Percentiles rank a stretch among this genome's conserved stretches.
Conservation (phyloP, 2,888 invertebrate genomes). For the Abscondita cerata region DNA sequence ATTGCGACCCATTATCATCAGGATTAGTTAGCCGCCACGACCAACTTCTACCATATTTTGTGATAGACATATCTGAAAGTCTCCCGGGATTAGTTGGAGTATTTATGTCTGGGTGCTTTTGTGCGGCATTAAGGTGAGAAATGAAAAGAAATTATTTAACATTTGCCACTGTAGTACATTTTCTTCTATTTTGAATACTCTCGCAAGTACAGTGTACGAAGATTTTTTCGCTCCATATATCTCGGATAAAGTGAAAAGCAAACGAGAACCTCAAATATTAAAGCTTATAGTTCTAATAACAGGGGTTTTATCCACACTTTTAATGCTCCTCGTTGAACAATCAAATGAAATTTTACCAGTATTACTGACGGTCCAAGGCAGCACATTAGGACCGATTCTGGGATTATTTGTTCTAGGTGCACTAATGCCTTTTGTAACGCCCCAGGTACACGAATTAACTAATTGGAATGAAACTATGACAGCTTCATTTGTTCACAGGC, state of each 20-base stretch:
- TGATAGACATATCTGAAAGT: slow-evolving; percentile 71
- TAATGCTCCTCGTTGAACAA: slow-evolving; percentile 66
- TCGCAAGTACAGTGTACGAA: slow-evolving; percentile 67
- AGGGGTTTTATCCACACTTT: slow-evolving; percentile 61
- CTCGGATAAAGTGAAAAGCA: slow-evolving; percentile 60
- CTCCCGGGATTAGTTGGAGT: slow-evolving; percentile 76
- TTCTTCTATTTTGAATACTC: slow-evolving; percentile 57
- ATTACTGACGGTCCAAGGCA: slow-evolving; percentile 66
- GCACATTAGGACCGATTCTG: slow-evolving; percentile 69
- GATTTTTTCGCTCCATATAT: slow-evolving; percentile 65
- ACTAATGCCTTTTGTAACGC: slow-evolving; percentile 68
- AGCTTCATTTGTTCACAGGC: slow-evolving; percentile 12
- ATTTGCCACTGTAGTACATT: background rate
- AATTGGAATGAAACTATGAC: too few relatives aligned
- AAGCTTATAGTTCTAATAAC: slow-evolving; percentile 63
- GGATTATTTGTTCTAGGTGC: slow-evolving; percentile 72
- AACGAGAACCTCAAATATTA: slow-evolving; percentile 64
- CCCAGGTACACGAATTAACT: slow-evolving; percentile 57
- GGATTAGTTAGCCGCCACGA: slow-evolving; percentile 65
- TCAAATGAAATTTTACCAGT: slow-evolving; percentile 72
- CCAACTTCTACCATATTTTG: slow-evolving; percentile 71
- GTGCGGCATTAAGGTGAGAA: slow-evolving; percentile 70
- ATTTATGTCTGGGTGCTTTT: slow-evolving; percentile 77
- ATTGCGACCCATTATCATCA: slow-evolving; percentile 70
- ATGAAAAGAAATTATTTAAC: background rate